Base-by-base conservation (phyloP, 2,797 vertebrate genomes). In the Hypotaenidia philippensis region DNA sequence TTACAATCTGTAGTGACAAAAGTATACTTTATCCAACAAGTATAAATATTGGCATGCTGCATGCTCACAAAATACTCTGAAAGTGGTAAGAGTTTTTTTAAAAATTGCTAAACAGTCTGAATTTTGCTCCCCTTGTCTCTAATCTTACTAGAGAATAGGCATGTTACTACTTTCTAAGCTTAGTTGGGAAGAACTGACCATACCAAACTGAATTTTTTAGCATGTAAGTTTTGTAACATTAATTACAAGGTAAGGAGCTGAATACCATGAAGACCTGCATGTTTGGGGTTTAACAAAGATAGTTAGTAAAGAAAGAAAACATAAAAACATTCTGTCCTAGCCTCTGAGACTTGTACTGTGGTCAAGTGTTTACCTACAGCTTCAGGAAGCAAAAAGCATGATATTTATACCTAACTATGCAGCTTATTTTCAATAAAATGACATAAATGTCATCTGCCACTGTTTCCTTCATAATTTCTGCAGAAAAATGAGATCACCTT, bases 381-480 rank as follows among this genome's bases (percentile, higher is more conserved):
- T 70, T 83, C 83, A 89, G 83, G 70, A 90, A 83, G n/a, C 2
- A 1, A 68, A 94, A 81, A 61, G 29, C 80, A 41, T 32, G 60
- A 47, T 50, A 74, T 45, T 50, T 70, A 26, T 86, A 83, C 25
- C 17, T 56, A 90, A 52, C 77, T 77, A 22, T 75, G 55, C 50
- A 60, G 72, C 29, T 29, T 87, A 59, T 91, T 93, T 89, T 89
- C 75, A 93, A 78, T 90, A 93, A 81, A 93, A 82, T 66, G 25
- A 75, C 75, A 16, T 87, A 49, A 41, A 53, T 82, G 82, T 89
- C 68, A 87, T 79, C 70, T 77, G 64, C 87, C 56, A 63, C 63
- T 70, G 66, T 60, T 71, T 70, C 32, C 68, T 92, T 83, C 36
- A 21, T 44, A 91, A 60, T 21, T 83, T 50, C 45, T 40, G 32